Evolutionary conservation across 2,113 vertebrate species (phyloP).

Genomic region (Chunga burmeisteri): DNA sequence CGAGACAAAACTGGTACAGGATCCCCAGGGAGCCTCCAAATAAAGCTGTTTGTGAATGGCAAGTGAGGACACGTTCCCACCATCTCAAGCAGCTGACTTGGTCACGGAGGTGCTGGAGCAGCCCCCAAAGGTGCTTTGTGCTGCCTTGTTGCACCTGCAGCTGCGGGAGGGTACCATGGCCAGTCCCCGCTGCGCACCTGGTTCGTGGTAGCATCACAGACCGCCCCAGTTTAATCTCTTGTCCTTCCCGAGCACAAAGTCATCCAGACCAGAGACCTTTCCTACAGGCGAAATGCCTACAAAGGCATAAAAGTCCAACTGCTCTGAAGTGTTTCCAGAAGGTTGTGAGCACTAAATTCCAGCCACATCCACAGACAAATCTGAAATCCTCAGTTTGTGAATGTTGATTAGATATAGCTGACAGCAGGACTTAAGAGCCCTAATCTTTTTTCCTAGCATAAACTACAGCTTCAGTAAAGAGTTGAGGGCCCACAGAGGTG

Average conservation of each 20-base stretch:
- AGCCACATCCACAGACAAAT: neutral
- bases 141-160: neutral
- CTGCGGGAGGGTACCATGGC: fast-evolving
- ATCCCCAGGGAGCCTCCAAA: neutral
- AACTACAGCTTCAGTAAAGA: neutral
- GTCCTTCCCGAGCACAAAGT: neutral
- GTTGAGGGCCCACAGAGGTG: neutral
- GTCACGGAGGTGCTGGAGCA: neutral
- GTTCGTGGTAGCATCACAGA: neutral
- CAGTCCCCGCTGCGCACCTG: neutral
- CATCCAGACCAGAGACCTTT: neutral
- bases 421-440: neutral
- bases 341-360: neutral
- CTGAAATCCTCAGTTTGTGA: neutral
- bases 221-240: neutral
- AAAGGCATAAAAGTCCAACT: neutral
- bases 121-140: neutral
- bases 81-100: neutral
- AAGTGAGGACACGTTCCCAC: neutral
- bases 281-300: neutral
- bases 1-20: neutral
- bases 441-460: neutral
- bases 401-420: fast-evolving
- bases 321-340: neutral
- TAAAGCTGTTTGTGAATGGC: neutral